These are phyloP conservation scores for Brachionus plicatilis DNA, from an alignment of 1,140 invertebrate genomes.

Conservation along the genomic window DNA sequence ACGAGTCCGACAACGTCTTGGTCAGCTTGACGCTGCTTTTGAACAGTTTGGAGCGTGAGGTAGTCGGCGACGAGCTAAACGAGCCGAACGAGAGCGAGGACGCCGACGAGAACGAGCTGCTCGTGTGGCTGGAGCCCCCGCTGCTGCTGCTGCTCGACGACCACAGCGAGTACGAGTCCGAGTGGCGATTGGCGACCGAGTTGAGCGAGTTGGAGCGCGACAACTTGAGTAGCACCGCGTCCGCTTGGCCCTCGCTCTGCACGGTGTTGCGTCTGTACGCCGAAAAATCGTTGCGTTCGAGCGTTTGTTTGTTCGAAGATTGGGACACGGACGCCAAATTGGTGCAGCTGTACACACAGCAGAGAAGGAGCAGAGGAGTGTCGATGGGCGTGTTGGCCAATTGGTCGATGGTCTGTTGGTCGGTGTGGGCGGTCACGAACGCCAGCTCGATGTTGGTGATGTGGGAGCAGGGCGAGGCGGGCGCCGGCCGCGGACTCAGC, in stretches of 20 bases:
- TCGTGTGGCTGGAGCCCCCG: background rate
- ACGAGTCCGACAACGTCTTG: background rate
- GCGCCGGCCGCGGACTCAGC: background rate
- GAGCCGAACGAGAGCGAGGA: background rate
- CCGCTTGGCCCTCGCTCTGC: background rate
- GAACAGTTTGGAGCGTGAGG: background rate
- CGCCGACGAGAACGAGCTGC: background rate
- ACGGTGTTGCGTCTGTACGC: background rate
- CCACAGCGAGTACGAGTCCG: background rate
- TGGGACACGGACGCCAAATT: background rate
- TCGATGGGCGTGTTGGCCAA: background rate
- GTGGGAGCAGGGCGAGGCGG: background rate
- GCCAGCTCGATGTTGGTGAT: slow-evolving; percentile 24
- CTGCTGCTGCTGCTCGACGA: background rate
- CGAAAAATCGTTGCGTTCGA: background rate
- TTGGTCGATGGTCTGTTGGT: background rate
- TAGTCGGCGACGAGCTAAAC: background rate
- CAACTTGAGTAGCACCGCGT: background rate
- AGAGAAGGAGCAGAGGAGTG: background rate
- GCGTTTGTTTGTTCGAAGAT: background rate
- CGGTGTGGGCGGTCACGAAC: background rate
- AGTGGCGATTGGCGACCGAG: background rate
- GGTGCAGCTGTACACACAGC: background rate
- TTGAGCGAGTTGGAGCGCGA: background rate
- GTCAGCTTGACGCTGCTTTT: background rate